Percentiles rank a stretch among this genome's conserved stretches.
Evolutionary conservation across 2,113 vertebrate genomes (phyloP).

Genomic region (Phyllostomus hastatus): DNA sequence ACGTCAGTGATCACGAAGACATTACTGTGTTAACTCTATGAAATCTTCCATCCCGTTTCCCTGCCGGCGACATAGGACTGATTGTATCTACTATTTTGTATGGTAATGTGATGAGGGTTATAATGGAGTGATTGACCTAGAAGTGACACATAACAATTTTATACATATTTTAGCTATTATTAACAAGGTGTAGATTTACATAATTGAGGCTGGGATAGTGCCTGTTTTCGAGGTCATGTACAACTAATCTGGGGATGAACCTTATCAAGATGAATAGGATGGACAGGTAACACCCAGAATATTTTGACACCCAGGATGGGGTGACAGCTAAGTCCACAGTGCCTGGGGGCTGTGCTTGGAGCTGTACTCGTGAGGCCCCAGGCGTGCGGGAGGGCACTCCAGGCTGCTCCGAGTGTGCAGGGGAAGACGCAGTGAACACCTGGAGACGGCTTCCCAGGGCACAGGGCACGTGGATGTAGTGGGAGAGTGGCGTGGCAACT

Average conservation of each 20-base stretch:
- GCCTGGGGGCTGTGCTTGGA: background rate
- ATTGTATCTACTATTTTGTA: background rate
- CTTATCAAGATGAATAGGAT: background rate
- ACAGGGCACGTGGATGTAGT: accelerated
- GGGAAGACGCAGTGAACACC: background rate
- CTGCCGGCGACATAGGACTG: background rate
- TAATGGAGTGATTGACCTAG: background rate
- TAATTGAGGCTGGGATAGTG: background rate
- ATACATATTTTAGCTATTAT: background rate
- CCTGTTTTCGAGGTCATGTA: background rate
- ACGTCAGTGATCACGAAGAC: too few relatives aligned
- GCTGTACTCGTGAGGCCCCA: background rate
- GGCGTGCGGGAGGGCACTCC: background rate
- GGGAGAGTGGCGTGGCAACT: background rate
- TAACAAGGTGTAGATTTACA: background rate
- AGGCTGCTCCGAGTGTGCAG: background rate
- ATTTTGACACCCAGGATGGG: background rate
- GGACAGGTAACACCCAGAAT: background rate
- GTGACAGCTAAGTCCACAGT: background rate
- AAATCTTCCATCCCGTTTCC: background rate
- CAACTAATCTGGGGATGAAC: background rate
- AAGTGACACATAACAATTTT: background rate
- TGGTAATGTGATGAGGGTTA: background rate
- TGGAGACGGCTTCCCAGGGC: too few relatives aligned
- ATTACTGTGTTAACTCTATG: background rate